Base-by-base conservation (phyloP, 2,888 invertebrate genomes). In the Lepetodrilus schrolli region DNA sequence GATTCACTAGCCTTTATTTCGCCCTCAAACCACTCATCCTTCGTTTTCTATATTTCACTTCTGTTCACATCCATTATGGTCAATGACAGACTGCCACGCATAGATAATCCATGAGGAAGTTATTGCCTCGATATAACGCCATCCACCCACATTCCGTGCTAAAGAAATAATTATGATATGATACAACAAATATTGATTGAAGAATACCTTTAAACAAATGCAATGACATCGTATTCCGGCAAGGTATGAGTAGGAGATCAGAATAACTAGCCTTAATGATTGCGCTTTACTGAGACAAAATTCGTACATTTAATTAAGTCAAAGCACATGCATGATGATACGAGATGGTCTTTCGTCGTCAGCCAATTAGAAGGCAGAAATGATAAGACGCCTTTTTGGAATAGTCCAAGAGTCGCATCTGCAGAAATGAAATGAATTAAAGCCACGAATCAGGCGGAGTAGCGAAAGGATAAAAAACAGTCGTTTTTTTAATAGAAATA, bases 401-500 rank as follows among this genome's bases (percentile, higher is more conserved):
- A 3, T 30, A 58, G 30, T 58, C 30, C 58, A 30, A 58, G 30
- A 26, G n/a, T 58, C 58, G 58, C 34, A 58, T 58, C 30, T 58
- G 58, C 17, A n/a, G 17, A 34, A 34, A 58, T 58, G 30, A 58
- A 58, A 58, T 58, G 58, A 58, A 58, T 58, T 58, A 58, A 58
- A 30, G 17, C 58, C 34, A 13, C 58, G 58, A 58, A 58, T 58
- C 58, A 58, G 58, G 58, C 58, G 58, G 17, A 30, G 58, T 17
- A 30, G 26, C 58, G 58, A 58, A 58, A 58, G 34, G 58, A 58
- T 58, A 58, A 58, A n/a, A 58, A 58, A 58, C 58, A 58, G 58
- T 30, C 58, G 58, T 58, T 58, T 58, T n/a, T n/a, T 58, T 58
- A 58, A 30, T 58, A 30, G 21, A 58, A 58, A 26, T 58, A 58